Base-by-base conservation (phyloP, 2,113 vertebrate genomes). In the Mus spicilegus region DNA sequence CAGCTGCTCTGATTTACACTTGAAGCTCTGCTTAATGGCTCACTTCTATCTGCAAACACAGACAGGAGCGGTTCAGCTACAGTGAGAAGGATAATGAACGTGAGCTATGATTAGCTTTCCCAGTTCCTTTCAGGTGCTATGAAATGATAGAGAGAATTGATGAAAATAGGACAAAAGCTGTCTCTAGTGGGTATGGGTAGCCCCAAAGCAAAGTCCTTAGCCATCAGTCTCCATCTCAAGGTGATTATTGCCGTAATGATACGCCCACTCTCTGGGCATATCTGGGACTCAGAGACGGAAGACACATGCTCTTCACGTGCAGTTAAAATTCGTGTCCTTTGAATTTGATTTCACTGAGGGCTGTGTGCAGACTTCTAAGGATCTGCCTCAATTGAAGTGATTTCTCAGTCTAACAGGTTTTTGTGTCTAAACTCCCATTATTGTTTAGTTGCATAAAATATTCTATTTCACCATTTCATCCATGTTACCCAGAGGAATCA, bases 71-170 rank as follows among this genome's bases (percentile, higher is more conserved):
- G 51, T 51, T 82, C 82, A 39, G 42, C 73, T 87, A 56, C 56
- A 22, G 70, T 46, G 72, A 82, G 61, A 78, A 89, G 76, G 51
- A 76, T 73, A 96, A 75, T 46, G 78, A 73, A 95, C 11, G 22
- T 36, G 69, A 95, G 36, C 42, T 49, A 54, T 87, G 91, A 93
- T 95, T 61, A 92, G 69, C 54, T 75, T 93, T 82, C 49, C 39
- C 33, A 63, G 28, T 90, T 93, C 96, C 69, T 49, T 94, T 56
- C 54, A 76, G 85, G 73, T 80, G 49, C 39, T 70, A 8, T 69
- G 58, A 92, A 84, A 77, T 75, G 30, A 69, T 92, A 49, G 91
- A 49, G 58, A 69, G 69, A 46, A 42, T n/a, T 84, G 69, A 78
- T 95, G 82, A 46, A 73, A 87, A 46, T 39, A 78, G 93, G 63